Conservation (phyloP, 23 tunicate species). For the Botrylloides violaceus region DNA sequence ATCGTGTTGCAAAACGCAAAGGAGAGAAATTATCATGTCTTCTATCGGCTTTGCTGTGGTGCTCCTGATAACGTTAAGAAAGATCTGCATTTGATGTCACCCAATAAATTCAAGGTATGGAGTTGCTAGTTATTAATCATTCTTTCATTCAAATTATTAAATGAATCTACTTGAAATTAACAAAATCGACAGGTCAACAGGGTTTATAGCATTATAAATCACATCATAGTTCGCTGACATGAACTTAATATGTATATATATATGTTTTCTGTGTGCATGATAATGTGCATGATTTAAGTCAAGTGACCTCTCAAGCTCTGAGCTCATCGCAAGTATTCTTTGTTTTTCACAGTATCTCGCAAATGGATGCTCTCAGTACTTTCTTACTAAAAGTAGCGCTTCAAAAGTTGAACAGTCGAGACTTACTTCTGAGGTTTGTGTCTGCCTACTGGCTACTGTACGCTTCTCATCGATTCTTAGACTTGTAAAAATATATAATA, state of each 20-base stretch:
- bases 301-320: no score
- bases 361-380: slow-evolving; percentile 64
- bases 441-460: neutral
- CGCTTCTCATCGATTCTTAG: neutral
- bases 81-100: slow-evolving; percentile 49
- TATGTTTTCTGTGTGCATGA: no score
- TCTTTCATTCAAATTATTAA: neutral
- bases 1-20: slow-evolving; percentile 66
- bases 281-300: no score
- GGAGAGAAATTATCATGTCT: slow-evolving; percentile 88
- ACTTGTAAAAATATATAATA: neutral
- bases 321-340: no score
- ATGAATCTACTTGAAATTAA: no score
- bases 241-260: no score
- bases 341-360: slow-evolving; percentile 47
- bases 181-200: no score
- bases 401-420: slow-evolving; percentile 48
- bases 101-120: slow-evolving; percentile 64
- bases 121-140: no score
- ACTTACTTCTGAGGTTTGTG: slow-evolving; percentile 36
- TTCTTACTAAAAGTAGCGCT: slow-evolving; percentile 29
- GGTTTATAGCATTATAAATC: no score
- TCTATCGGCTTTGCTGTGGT: slow-evolving; percentile 89
- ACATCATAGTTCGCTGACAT: no score
- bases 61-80: slow-evolving; percentile 61